These are phyloP conservation scores for Idaea dimidiata DNA, from an alignment of 2,888 invertebrate species.

Conservation along the genomic window DNA sequence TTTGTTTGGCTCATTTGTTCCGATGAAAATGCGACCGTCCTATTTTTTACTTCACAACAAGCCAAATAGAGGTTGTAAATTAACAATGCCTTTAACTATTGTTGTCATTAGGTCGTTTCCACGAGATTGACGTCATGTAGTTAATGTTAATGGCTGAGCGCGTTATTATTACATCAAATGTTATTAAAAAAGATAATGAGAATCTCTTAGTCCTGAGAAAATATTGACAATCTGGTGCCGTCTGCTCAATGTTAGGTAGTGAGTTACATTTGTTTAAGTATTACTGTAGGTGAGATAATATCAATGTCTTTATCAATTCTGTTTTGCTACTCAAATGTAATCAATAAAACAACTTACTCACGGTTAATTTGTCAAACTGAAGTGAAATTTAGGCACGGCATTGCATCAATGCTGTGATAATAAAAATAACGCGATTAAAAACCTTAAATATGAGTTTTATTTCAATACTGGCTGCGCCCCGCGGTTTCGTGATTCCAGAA, in stretches of 20 bases:
- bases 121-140: not conserved
- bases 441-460: too few relatives aligned
- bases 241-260: not conserved
- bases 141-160: not conserved
- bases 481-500: too few relatives aligned
- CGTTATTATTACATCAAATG: not conserved
- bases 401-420: too few relatives aligned
- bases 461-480: too few relatives aligned
- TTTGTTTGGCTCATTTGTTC: not conserved
- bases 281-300: not conserved
- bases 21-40: not conserved
- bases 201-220: not conserved
- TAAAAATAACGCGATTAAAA: too few relatives aligned
- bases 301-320: too few relatives aligned
- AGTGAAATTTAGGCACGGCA: too few relatives aligned
- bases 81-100: not conserved
- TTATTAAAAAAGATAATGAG: not conserved
- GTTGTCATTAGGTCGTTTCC: not conserved
- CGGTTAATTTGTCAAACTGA: too few relatives aligned
- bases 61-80: not conserved
- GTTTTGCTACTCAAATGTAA: too few relatives aligned
- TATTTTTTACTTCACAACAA: not conserved
- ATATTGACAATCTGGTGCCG: not conserved
- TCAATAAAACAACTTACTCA: too few relatives aligned
- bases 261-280: not conserved